Evolutionary conservation across 2,113 vertebrate species (phyloP).

Genomic region (Symphodus melops): DNA sequence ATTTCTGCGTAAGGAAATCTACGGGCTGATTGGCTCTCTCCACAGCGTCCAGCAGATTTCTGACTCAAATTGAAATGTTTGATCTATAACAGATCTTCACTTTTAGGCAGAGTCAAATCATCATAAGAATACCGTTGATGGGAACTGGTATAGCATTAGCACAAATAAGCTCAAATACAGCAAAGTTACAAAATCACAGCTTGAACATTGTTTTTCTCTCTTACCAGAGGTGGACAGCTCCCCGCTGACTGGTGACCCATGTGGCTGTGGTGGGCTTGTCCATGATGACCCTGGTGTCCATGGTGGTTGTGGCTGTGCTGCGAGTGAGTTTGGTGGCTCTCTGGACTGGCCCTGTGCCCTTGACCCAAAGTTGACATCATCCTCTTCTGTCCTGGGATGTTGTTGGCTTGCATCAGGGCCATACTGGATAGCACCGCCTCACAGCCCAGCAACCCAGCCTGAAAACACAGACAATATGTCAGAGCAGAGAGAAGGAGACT

Average conservation of each 20-base stretch:
- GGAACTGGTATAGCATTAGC: too few relatives aligned
- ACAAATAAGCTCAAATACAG: too few relatives aligned
- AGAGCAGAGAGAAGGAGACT: slow-evolving; percentile 20
- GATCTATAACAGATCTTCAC: too few relatives aligned
- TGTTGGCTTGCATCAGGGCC: slow-evolving; percentile 87
- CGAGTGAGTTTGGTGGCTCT: slow-evolving; percentile 70
- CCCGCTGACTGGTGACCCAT: slow-evolving; percentile 78
- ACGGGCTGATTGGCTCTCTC: too few relatives aligned
- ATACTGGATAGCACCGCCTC: slow-evolving; percentile 86
- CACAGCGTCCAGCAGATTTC: too few relatives aligned
- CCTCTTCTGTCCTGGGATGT: slow-evolving; percentile 83
- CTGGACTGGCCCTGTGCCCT: slow-evolving; percentile 77
- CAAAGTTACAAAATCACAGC: not conserved
- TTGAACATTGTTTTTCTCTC: slow-evolving; percentile 1
- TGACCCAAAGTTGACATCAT: slow-evolving; percentile 81
- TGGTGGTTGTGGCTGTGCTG: slow-evolving; percentile 77
- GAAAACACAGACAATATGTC: slow-evolving; percentile 56
- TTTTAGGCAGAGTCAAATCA: too few relatives aligned
- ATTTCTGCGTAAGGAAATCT: too few relatives aligned
- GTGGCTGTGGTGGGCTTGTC: slow-evolving; percentile 79
- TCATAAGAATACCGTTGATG: too few relatives aligned
- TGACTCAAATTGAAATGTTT: too few relatives aligned
- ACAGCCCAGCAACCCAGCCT: slow-evolving; percentile 86
- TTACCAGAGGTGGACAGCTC: slow-evolving; percentile 84
- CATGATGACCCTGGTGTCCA: slow-evolving; percentile 75